Evolutionary conservation across 2,797 vertebrate genomes (phyloP), one percentile per base, ranked within the genome.

Genomic region (Onychomys torridus): DNA sequence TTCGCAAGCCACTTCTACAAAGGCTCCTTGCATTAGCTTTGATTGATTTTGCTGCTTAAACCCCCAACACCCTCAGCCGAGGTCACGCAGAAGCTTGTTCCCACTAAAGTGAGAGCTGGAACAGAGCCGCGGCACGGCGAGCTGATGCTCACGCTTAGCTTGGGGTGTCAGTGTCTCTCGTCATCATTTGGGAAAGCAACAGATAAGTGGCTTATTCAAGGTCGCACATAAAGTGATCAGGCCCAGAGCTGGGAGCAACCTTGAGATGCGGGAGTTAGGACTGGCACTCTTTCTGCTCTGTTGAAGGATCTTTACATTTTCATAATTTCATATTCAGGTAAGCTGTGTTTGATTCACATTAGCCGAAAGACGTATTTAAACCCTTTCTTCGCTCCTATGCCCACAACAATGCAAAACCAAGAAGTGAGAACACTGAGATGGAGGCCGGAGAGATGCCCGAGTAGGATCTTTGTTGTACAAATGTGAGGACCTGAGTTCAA

Each of bases 371-470:
- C 82, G 57, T 6, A 57, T 13, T 75, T 82, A 13, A 73, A 71
- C 40, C 61, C 79, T 67, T 83, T 84, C 57, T 43, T 90, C 69
- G 61, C 59, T 90, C 63, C 34, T 81, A 55, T 73, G 77, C 77
- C 25, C 83, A 17, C 46, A 82, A 59, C 37, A 81, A 61, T 55
- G 59, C 59, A 84, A 59, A 96, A 90, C 69, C 17, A 95, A 86
- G 65, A 14, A 69, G 81, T 85, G 52, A 79, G 78, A 27, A 59
- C 71, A 19, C 27, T 43, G 32, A 29, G 40, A 27, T 2, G 7
- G 75, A 46, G 73, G 40, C 37, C 32, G 43, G 43, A 49, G 8
- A 46, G 40, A 76, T 8, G 12, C 40, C 75, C 13, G 75, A 76
- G 75, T 29, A 25, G 40, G 12, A 49, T 13, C 25, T 23, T 29